Evolutionary conservation across 2,113 vertebrate species (phyloP).

Genomic region (Drymodes brunneopygia): DNA sequence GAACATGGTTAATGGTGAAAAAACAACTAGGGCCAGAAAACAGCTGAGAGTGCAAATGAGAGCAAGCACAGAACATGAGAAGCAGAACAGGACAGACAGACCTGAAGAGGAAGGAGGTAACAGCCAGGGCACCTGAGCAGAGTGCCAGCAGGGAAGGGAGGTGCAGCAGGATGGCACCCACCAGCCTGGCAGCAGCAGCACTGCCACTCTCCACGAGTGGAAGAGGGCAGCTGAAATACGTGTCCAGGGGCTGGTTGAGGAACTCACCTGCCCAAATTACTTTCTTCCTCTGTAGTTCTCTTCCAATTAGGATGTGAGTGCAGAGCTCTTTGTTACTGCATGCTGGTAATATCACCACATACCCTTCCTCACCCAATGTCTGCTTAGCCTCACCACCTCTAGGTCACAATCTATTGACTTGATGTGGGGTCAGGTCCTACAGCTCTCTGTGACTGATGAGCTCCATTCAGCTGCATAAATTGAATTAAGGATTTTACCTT

Average conservation of each 20-base stretch:
- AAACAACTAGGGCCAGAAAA: background rate
- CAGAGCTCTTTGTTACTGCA: background rate
- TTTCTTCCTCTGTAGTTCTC: background rate
- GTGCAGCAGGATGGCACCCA: background rate
- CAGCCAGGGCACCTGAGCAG: background rate
- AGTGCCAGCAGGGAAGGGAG: background rate
- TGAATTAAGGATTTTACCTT: background rate
- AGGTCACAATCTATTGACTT: background rate
- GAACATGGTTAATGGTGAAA: background rate
- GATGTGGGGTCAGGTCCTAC: background rate
- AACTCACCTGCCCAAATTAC: background rate
- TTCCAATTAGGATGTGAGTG: background rate
- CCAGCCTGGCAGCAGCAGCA: background rate
- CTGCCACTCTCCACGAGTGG: background rate
- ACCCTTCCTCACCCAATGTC: background rate
- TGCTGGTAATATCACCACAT: background rate
- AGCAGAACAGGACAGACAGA: background rate
- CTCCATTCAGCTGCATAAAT: background rate
- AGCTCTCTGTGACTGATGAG: background rate
- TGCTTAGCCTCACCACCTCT: background rate
- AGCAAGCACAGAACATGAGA: background rate
- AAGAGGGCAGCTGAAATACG: background rate
- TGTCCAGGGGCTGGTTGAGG: fast-evolving
- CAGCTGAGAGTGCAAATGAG: background rate
- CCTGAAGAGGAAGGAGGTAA: background rate